These are phyloP conservation scores for Trachymyrmex septentrionalis DNA, from an alignment of 1,140 invertebrate species.

Conservation along the genomic window DNA sequence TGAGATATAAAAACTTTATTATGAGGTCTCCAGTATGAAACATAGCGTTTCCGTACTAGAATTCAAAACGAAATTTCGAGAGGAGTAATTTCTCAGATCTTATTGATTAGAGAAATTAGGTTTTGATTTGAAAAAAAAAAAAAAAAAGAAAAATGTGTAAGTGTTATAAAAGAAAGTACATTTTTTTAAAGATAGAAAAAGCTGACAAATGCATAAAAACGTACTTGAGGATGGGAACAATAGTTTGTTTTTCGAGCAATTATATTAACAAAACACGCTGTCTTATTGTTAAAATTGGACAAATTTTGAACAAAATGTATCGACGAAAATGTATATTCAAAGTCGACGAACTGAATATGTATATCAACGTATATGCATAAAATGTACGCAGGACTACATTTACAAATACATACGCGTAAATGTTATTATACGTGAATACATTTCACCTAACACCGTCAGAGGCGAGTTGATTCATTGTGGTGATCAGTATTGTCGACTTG, in stretches of 20 bases:
- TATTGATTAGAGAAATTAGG: not conserved
- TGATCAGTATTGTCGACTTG: slow-evolving; percentile 48
- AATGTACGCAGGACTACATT: not conserved
- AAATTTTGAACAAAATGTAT: not conserved
- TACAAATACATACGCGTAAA: not conserved
- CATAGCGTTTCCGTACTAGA: no score
- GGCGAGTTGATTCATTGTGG: slow-evolving; percentile 29
- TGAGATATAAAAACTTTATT: no score
- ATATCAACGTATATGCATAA: not conserved
- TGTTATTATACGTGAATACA: slow-evolving; percentile 15
- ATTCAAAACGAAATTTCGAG: not conserved
- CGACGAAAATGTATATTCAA: not conserved
- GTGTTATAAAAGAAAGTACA: not conserved
- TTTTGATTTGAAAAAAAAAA: not conserved
- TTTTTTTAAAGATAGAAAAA: not conserved
- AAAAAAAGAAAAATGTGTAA: no score
- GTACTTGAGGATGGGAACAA: not conserved
- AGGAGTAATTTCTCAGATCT: not conserved
- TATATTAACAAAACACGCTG: not conserved
- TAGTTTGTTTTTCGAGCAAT: not conserved
- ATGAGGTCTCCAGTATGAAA: no score
- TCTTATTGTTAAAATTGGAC: not conserved
- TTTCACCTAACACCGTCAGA: slow-evolving; percentile 3
- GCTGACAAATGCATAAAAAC: not conserved
- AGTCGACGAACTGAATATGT: not conserved